Conservation (phyloP, 2,113 vertebrate species). For the Pan troglodytes region NHGRI_mPanTro3-v2.1_pri NC_072412.2:104548001-104548500, state of each 20-base stretch:
- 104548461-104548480: not conserved
- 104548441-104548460: not conserved
- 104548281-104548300: not conserved
- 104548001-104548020: not conserved
- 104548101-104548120: slow-evolving; percentile 18
- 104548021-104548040: not conserved
- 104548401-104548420: slow-evolving; percentile 1
- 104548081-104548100: not conserved
- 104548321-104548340: no score
- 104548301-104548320: not conserved
- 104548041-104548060: slow-evolving; percentile 49
- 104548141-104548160: slow-evolving; percentile 22
- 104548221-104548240: not conserved
- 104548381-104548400: not conserved
- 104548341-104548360: not conserved
- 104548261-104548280: slow-evolving; percentile 14
- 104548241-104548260: not conserved
- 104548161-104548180: slow-evolving; percentile 22
- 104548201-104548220: not conserved
- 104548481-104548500: not conserved
- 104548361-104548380: not conserved
- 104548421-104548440: not conserved
- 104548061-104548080: slow-evolving; percentile 51
- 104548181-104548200: not conserved
- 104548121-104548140: slow-evolving; percentile 55